phyloP scores from a whole-genome alignment of 2,113 vertebrate genomes.

The Capra hircus region DNA sequence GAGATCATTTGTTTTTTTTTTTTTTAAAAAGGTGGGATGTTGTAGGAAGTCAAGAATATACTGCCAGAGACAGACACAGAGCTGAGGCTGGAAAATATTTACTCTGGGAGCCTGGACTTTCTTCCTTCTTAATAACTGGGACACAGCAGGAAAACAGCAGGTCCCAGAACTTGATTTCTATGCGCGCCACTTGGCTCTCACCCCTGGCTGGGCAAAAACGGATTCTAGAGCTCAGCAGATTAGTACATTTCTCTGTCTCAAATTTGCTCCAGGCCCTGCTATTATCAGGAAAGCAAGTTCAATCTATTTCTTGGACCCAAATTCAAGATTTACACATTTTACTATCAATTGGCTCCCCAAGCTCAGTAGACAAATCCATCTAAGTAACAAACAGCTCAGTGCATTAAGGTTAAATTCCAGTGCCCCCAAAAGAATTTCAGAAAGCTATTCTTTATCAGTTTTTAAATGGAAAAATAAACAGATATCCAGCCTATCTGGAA shows the following conservation, averaged over 20 bases:
- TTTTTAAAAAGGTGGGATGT: background rate
- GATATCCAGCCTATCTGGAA: background rate
- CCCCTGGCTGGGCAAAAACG: background rate
- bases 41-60: background rate
- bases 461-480: constrained; percentile 40
- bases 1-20: background rate
- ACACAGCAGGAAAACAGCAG: background rate
- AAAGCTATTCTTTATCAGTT: constrained; percentile 24
- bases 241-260: background rate
- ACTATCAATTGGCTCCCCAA: background rate
- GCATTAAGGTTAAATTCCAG: background rate
- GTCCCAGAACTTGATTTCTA: background rate
- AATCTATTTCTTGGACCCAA: background rate
- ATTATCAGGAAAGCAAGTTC: background rate
- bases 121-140: background rate
- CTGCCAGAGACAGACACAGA: background rate
- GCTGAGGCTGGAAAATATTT: background rate
- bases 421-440: background rate
- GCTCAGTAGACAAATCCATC: background rate
- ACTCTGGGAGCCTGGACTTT: background rate
- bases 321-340: background rate
- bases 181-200: rapidly evolving
- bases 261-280: background rate
- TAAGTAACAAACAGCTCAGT: background rate
- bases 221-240: background rate